Percentiles rank a stretch among this genome's conserved stretches.
phyloP scores from a whole-genome alignment of 2,113 vertebrate species.

The Megaptera novaeangliae region DNA sequence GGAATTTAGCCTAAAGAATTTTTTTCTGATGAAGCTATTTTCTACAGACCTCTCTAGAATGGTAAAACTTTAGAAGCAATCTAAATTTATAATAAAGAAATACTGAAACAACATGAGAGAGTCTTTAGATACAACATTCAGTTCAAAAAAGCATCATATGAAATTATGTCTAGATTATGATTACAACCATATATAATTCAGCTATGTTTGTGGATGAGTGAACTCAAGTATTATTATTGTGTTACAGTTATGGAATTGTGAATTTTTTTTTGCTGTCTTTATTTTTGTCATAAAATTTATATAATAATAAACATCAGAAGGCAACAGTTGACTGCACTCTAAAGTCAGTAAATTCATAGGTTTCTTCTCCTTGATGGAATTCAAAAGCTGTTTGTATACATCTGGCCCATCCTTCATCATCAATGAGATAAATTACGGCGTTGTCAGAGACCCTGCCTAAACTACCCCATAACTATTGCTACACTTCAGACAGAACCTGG shows the following conservation, averaged over 20 bases:
- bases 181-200: not conserved
- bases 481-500: not conserved
- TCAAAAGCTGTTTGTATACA: not conserved
- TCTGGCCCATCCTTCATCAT: not conserved
- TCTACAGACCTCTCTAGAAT: not conserved
- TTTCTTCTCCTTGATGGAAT: not conserved
- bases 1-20: not conserved
- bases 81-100: not conserved
- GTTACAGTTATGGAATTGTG: not conserved
- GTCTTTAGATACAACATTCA: not conserved
- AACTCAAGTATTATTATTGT: not conserved
- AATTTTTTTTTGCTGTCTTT: not conserved
- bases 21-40: not conserved
- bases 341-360: not conserved
- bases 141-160: not conserved
- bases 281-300: not conserved
- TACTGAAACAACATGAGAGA: not conserved
- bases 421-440: not conserved
- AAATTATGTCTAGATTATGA: not conserved
- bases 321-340: not conserved
- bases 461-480: not conserved
- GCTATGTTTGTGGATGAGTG: not conserved
- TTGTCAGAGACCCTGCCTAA: not conserved
- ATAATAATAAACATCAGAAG: not conserved
- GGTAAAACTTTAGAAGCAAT: not conserved